These are phyloP conservation scores for Mesoclemmys tuberculata DNA, from an alignment of 2,113 vertebrate genomes.

Conservation along the genomic window DNA sequence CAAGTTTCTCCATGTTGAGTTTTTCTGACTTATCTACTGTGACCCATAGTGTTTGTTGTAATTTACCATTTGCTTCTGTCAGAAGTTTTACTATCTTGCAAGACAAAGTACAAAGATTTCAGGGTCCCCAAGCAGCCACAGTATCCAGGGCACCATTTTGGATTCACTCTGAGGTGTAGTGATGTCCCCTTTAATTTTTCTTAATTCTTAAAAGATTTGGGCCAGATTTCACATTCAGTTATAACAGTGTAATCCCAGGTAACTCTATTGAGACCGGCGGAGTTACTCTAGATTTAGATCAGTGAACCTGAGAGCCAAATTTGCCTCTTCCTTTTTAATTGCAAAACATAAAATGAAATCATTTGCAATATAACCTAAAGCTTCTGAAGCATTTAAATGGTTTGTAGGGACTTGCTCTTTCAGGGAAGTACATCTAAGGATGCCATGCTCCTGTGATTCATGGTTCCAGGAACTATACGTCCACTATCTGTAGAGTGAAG, in stretches of 20 bases:
- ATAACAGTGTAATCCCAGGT: accelerated
- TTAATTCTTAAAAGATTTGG: neutral
- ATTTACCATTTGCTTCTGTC: neutral
- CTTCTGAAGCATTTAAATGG: slow-evolving; percentile 12
- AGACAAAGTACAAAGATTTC: neutral
- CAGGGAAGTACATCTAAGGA: neutral
- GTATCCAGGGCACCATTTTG: neutral
- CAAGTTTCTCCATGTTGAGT: neutral
- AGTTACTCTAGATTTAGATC: neutral
- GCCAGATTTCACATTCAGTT: neutral
- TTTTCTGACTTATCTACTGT: neutral
- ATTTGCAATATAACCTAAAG: neutral
- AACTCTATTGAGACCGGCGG: accelerated
- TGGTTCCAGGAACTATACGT: neutral
- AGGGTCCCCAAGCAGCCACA: neutral
- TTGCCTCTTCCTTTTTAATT: neutral
- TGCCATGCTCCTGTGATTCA: neutral
- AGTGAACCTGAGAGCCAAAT: neutral
- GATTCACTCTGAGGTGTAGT: neutral
- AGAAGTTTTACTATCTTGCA: accelerated
- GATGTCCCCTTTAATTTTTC: neutral
- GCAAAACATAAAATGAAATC: slow-evolving; percentile 1
- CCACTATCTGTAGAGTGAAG: neutral
- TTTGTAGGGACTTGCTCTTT: neutral
- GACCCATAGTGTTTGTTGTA: accelerated